Base-by-base conservation (phyloP, 2,888 invertebrate genomes). In the Aporophyla nigra region DNA sequence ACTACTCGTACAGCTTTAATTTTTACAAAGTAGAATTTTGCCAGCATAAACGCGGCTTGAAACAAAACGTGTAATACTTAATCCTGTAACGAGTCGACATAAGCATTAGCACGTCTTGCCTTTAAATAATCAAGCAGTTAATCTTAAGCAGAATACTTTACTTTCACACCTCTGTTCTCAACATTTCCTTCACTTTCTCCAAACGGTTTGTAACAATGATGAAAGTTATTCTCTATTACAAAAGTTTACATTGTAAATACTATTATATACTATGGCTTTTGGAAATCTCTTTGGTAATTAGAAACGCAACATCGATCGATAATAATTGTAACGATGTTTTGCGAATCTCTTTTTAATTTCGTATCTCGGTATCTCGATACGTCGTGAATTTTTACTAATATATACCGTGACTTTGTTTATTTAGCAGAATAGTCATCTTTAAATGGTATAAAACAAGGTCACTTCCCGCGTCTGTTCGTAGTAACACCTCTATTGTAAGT, bases 111-210 rank as follows among this genome's bases (percentile, higher is more conserved):
- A 80, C 71, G 73, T 69, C 77, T 82, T 68, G 61, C 59, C 62
- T 82, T 86, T 65, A 69, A 79, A 79, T 76, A 83, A 86, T 85
- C 84, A 73, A 86, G 74, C 79, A 82, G 85, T 89, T 87, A 88
- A 90, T 89, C 89, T 90, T 69, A 87, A 88, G 82, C 83, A 79
- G 79, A 85, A 83, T 87, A 93, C 93, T 94, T 94, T 87, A 93
- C 93, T 94, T 94, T 94, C 94, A 90, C 93, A 91, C 90, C 89
- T 91, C 89, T 86, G 89, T 92, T 94, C 93, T 91, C 91, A 92
- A 89, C 91, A 91, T 93, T 94, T 93, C 89, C 90, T 92, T 87
- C 84, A 93, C 95, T 94, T 94, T 94, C 94, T 89, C 91, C 86
- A 85, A 84, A 87, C 84, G 78, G 67, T 87, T 88, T 87, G 84